phyloP scores from a whole-genome alignment of 2,113 vertebrate genomes.

The Nettapus auritus region DNA sequence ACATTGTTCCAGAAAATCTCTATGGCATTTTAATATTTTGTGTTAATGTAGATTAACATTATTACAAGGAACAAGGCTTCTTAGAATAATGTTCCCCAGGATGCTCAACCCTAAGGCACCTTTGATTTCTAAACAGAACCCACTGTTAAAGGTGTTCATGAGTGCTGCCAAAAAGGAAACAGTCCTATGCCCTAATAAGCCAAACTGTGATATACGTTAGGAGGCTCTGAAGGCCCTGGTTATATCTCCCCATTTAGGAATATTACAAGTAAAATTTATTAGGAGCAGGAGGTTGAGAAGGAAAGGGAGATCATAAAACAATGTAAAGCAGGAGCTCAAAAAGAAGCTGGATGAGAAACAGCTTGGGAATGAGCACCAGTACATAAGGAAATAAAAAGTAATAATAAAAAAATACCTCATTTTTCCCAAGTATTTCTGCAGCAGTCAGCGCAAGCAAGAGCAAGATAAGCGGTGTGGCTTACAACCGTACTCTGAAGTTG shows the following conservation, averaged over 20 bases:
- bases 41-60: not conserved
- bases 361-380: not conserved
- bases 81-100: not conserved
- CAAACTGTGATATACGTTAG: not conserved
- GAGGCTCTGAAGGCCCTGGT: not conserved
- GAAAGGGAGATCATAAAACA: not conserved
- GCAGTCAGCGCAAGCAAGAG: not conserved
- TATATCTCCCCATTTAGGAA: not conserved
- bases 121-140: not conserved
- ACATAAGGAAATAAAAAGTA: not conserved
- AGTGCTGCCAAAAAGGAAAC: not conserved
- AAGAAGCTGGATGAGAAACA: not conserved
- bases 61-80: not conserved
- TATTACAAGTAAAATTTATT: not conserved
- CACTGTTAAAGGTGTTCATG: not conserved
- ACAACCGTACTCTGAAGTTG: not conserved
- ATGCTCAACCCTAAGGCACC: not conserved
- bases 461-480: not conserved
- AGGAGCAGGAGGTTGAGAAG: not conserved
- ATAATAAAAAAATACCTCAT: not conserved
- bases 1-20: not conserved
- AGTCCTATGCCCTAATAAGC: not conserved
- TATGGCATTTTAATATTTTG: not conserved
- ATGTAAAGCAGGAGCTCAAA: not conserved
- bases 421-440: not conserved